These are phyloP conservation scores for Atta cephalotes DNA, from an alignment of 1,140 invertebrate species.

Conservation along the genomic window DNA sequence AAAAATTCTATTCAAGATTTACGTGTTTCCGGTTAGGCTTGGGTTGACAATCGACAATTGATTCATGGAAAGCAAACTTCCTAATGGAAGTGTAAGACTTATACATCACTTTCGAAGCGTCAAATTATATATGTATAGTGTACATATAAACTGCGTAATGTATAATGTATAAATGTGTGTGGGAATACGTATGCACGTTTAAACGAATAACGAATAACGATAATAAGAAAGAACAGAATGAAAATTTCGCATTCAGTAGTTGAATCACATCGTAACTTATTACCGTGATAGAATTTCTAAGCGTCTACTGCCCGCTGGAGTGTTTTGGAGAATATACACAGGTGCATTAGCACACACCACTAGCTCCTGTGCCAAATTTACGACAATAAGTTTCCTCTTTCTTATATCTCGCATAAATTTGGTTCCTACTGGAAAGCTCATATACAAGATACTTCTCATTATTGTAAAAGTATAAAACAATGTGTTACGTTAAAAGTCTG, in stretches of 20 bases:
- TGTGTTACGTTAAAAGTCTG: neutral
- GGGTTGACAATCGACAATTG: slow-evolving; percentile 5
- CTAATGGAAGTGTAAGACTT: neutral
- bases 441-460: slow-evolving; percentile 20
- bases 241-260: neutral
- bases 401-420: slow-evolving; percentile 43
- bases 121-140: slow-evolving; percentile 9
- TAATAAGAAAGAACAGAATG: neutral
- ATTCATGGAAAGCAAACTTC: slow-evolving; percentile 11
- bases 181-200: slow-evolving; percentile 4
- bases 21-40: neutral
- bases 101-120: neutral
- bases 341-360: slow-evolving; percentile 40
- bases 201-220: neutral
- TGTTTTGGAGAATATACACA: slow-evolving; percentile 38
- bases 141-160: slow-evolving; percentile 7
- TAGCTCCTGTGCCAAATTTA: slow-evolving; percentile 79
- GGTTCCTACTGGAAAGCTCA: slow-evolving; percentile 38
- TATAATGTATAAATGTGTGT: slow-evolving; percentile 20
- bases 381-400: slow-evolving; percentile 77
- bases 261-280: neutral
- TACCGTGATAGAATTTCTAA: slow-evolving; percentile 37
- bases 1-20: neutral
- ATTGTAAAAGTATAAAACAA: neutral
- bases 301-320: slow-evolving; percentile 31